Evolutionary conservation across 2,888 invertebrate genomes (phyloP).

Genomic region (Platypus cylindrus): DNA sequence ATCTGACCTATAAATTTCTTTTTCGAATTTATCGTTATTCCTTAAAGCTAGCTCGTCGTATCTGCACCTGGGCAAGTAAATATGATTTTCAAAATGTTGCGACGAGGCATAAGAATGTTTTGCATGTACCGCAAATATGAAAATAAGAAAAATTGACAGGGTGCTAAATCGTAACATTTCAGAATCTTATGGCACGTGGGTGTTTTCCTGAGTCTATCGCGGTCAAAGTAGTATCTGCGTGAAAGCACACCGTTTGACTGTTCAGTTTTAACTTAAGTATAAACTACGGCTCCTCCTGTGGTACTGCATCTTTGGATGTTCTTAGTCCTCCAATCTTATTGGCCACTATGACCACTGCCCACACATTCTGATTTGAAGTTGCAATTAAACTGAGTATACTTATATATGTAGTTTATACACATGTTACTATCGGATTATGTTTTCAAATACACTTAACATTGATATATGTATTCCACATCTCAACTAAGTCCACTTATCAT

Average conservation of each 20-base stretch:
- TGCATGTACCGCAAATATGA: slow-evolving; percentile 11
- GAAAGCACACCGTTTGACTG: slow-evolving; percentile 31
- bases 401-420: too few species aligned
- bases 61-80: slow-evolving; percentile 30
- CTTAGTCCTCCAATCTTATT: slow-evolving; percentile 30
- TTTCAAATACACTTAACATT: too few species aligned
- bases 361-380: slow-evolving; percentile 22
- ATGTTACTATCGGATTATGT: too few species aligned
- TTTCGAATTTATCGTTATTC: slow-evolving; percentile 25
- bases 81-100: slow-evolving; percentile 18
- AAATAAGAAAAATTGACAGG: slow-evolving; percentile 10
- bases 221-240: slow-evolving; percentile 19
- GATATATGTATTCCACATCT: too few species aligned
- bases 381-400: slow-evolving; percentile 15
- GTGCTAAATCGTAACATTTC: slow-evolving; percentile 14
- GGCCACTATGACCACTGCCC: slow-evolving; percentile 28
- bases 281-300: slow-evolving; percentile 30
- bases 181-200: too few species aligned
- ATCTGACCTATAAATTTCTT: slow-evolving; percentile 25
- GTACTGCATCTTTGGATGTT: slow-evolving; percentile 31
- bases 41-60: slow-evolving; percentile 30
- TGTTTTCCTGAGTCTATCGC: slow-evolving; percentile 8
- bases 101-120: slow-evolving; percentile 18
- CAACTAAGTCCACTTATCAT: too few species aligned
- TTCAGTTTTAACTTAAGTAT: slow-evolving; percentile 14